Base-by-base conservation (phyloP, 2,888 invertebrate species). In the Resseliella maxima region DNA sequence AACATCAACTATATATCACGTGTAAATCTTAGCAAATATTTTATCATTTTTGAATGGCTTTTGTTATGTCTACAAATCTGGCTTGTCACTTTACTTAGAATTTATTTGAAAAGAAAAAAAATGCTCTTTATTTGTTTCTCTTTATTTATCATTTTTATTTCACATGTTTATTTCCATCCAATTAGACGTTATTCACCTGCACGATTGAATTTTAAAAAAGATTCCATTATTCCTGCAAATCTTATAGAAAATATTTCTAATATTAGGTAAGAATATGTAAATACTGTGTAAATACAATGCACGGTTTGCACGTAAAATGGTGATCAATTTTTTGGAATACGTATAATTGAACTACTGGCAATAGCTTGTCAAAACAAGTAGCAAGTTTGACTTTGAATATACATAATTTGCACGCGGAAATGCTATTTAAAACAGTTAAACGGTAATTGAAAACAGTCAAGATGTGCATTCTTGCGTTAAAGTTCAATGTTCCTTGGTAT, bases 111-210 rank as follows among this genome's bases (percentile, higher is more conserved):
- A 15, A 59, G 18, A 64, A 46, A 87, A 86, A 86, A 86, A 87
- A 86, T 41, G 41, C 5, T 12, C 41, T 86, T 85, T 64, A 64
- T 86, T 45, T 35, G 21, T 85, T 85, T 83, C 87, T 86, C 86
- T 87, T 87, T 87, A 72, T 87, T 86, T 87, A 59, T 87, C 86
- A 24, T 85, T 87, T 86, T 86, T 85, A 87, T 87, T 86, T 86
- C 54, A 85, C 85, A 86, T 83, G 88, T 87, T 83, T 86, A 85
- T 85, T 87, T 85, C 64, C 85, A 85, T 86, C 85, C 85, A 86
- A 86, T 85, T 95, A 96, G 96, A 94, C 96, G 96, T 92, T 95
- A 95, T 93, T 95, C 95, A 92, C 95, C 96, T 89, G 94, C 94
- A 92, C 93, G 96, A 92, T 93, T 96, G 92, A 95, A 95, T 91